Evolutionary conservation across 2,797 vertebrate genomes (phyloP), one percentile per base, ranked within the genome.

Genomic region (Sternotherus odoratus): DNA sequence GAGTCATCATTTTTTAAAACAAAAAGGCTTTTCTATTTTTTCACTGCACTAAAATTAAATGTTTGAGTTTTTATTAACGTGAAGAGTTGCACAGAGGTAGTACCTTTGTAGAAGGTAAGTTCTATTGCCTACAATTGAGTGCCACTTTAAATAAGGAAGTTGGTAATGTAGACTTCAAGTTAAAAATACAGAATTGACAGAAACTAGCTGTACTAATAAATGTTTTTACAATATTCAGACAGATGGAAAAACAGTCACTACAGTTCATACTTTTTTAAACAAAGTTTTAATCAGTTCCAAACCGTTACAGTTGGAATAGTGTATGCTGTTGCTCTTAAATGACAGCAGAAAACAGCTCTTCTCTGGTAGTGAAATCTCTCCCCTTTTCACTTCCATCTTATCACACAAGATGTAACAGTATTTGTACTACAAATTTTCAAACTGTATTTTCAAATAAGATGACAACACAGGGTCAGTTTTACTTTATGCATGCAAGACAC

Each of bases 201-300:
- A 24, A 12, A 28, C 24, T 48, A 16, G 43, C 24, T 17, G 8
- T 16, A 75, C 12, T 75, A 43, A 48, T 26, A n/a, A 69, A 12
- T 28, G 7, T 48, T 69, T 39, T 75, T 48, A 75, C 30, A 49
- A 33, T 26, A 84, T 21, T 13, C 17, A n/a, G 16, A 72, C 63
- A 82, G 24, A 89, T 80, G 12, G 28, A 91, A 84, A 77, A 88
- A 21, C 57, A 91, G 36, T 24, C 2, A 1, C 43, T 85, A 36
- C n/a, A 39, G 57, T 26, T 9, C 43, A 60, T 16, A 96, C 89
- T 54, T 63, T 95, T 94, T 10, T 54, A 84, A 57, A 82, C 94
- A 92, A 79, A 81, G 56, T 87, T 97, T 97, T 97, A 97, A 97
- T 94, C 57, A 81, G 46, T 96, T 96, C 60, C 77, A 89, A 95